Percentiles rank a stretch among this genome's conserved stretches.
Conservation (phyloP, 1,140 invertebrate genomes). For the Drosophila leontia region DNA sequence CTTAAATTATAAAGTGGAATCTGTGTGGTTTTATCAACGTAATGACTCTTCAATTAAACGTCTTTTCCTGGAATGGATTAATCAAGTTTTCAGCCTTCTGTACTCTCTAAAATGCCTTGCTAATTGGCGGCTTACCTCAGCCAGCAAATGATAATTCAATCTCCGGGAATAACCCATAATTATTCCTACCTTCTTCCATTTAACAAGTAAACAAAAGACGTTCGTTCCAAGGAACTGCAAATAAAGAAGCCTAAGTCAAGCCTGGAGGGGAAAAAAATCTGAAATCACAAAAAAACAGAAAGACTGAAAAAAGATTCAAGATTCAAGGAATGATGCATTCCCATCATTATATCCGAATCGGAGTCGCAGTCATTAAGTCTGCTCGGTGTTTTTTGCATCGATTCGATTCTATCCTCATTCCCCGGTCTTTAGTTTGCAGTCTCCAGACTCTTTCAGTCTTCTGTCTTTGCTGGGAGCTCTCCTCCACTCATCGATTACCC, state of each 20-base stretch:
- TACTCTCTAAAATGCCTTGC: slow-evolving; percentile 27
- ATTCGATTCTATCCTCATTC: slow-evolving; percentile 29
- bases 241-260: slow-evolving; percentile 21
- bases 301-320: slow-evolving; percentile 5
- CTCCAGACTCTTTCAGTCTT: slow-evolving; percentile 5
- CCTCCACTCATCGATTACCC: slow-evolving; percentile 55
- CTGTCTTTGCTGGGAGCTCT: slow-evolving; percentile 21
- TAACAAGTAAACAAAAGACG: slow-evolving; percentile 41
- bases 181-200: slow-evolving; percentile 31
- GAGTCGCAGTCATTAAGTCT: slow-evolving; percentile 52
- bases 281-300: slow-evolving; percentile 8
- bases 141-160: slow-evolving; percentile 40
- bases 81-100: slow-evolving; percentile 9
- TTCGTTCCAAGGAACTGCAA: slow-evolving; percentile 22
- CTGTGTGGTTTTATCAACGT: background rate
- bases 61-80: slow-evolving; percentile 1
- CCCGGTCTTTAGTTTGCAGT: background rate
- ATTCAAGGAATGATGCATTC: slow-evolving; percentile 29
- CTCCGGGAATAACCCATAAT: slow-evolving; percentile 26
- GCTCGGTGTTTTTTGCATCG: slow-evolving; percentile 39
- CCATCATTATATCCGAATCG: slow-evolving; percentile 58
- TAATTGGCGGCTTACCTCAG: slow-evolving; percentile 41
- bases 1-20: too few species aligned
- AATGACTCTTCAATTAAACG: slow-evolving; percentile 1
- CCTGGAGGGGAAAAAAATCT: background rate